Conservation (phyloP, 1,140 invertebrate species). For the Brachionus sp. region DNA sequence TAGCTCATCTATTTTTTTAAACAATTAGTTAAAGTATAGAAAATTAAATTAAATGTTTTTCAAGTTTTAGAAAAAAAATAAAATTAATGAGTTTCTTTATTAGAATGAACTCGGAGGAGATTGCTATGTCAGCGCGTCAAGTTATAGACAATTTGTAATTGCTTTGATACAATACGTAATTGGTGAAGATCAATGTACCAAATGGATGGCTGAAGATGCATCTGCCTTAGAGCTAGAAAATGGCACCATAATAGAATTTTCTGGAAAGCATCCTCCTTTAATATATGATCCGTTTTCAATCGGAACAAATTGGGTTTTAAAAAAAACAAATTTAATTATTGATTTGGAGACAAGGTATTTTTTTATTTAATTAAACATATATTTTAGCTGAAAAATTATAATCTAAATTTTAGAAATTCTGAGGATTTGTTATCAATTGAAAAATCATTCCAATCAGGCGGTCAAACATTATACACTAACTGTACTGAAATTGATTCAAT, state of each 20-base stretch:
- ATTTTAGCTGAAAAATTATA: background rate
- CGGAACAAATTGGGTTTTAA: constrained; percentile 2
- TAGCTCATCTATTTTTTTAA: no score
- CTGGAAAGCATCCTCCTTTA: background rate
- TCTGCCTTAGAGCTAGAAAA: constrained; percentile 34
- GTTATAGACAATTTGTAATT: constrained; percentile 42
- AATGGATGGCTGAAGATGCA: constrained; percentile 33
- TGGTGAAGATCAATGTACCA: background rate
- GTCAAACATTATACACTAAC: constrained; percentile 1
- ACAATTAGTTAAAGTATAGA: no score
- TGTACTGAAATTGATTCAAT: constrained; percentile 34
- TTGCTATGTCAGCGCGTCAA: background rate
- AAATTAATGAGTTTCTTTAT: background rate
- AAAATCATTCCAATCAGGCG: constrained; percentile 42
- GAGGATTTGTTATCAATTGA: constrained; percentile 26
- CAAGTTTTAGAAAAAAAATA: no score
- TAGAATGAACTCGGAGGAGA: background rate
- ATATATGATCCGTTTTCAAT: constrained; percentile 41
- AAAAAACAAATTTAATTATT: background rate
- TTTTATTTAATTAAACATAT: background rate
- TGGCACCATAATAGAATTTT: background rate
- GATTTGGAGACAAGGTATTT: background rate
- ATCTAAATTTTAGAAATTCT: background rate
- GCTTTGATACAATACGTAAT: constrained; percentile 26
- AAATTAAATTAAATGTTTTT: no score